A percentile compares a stretch with the other conserved stretches of the same genome.
Conservation (phyloP, 2,888 invertebrate genomes). For the Hypomecis punctinalis region DNA sequence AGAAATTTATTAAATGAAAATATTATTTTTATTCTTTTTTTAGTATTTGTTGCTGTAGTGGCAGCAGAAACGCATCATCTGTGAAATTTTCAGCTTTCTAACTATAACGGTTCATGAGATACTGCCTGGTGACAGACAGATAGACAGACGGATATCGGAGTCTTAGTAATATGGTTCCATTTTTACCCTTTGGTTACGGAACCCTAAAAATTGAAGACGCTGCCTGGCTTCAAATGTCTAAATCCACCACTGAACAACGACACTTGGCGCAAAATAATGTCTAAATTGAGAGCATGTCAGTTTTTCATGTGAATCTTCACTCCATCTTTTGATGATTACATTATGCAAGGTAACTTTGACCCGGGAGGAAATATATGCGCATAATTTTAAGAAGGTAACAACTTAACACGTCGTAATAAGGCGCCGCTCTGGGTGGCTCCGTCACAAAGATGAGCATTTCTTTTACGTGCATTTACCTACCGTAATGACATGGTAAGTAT, state of each 20-base stretch:
- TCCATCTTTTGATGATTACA: conserved; percentile 24
- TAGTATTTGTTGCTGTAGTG: too few species aligned
- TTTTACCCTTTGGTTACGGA: too few species aligned
- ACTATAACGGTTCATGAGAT: too few species aligned
- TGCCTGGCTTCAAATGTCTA: too few species aligned
- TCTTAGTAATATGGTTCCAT: too few species aligned
- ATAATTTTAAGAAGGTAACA: conserved; percentile 51
- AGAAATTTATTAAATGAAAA: too few species aligned
- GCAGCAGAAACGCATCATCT: too few species aligned
- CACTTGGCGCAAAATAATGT: background rate
- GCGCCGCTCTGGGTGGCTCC: conserved; percentile 25
- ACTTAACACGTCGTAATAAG: conserved; percentile 51
- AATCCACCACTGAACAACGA: too few species aligned
- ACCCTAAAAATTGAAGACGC: background rate
- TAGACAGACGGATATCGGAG: too few species aligned
- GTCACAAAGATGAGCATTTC: conserved; percentile 15
- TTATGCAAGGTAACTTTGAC: conserved; percentile 41
- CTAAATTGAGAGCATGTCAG: conserved; percentile 2
- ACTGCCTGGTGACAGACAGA: too few species aligned
- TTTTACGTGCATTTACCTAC: conserved; percentile 14
- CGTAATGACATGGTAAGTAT: background rate
- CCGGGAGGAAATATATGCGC: conserved; percentile 51
- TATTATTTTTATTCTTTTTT: too few species aligned
- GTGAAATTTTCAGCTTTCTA: too few species aligned
- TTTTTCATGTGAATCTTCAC: conserved; percentile 23